phyloP scores from a whole-genome alignment of 2,888 invertebrate genomes.

The Sycophila texana region DNA sequence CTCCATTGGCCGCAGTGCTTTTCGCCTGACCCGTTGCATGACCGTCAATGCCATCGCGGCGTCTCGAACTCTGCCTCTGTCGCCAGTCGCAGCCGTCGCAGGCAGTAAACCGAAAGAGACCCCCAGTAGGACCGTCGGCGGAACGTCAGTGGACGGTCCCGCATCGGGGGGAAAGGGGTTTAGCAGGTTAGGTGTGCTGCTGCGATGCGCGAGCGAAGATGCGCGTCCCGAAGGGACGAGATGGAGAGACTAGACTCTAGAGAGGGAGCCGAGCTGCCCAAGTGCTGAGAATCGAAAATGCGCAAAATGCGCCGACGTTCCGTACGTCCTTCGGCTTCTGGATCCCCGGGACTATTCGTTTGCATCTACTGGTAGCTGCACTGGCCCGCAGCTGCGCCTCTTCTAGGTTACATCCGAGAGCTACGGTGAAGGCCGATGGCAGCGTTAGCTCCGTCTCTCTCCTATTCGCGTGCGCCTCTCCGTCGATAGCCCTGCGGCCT shows the following conservation, averaged over 20 bases:
- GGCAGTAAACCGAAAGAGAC: not conserved
- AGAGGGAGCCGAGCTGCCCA: not conserved
- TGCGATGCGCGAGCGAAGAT: not conserved
- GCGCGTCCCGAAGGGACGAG: not conserved
- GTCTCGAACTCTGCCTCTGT: too few relatives aligned
- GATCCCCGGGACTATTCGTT: too few relatives aligned
- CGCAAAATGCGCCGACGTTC: not conserved
- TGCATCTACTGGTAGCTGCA: too few relatives aligned
- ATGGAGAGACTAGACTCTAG: too few relatives aligned
- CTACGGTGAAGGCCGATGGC: too few relatives aligned
- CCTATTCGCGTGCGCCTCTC: not conserved
- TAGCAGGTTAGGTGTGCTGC: not conserved
- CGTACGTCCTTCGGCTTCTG: too few relatives aligned
- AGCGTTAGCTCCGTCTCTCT: conserved; percentile 9
- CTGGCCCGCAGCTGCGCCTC: too few relatives aligned
- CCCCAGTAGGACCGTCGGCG: not conserved
- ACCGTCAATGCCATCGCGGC: not conserved
- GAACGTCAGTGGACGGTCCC: not conserved
- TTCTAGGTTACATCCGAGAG: too few relatives aligned
- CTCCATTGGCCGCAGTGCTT: not conserved
- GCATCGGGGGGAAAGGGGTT: not conserved
- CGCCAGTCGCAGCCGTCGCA: too few relatives aligned
- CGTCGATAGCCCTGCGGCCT: not conserved
- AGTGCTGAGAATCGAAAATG: too few relatives aligned
- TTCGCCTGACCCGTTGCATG: not conserved